phyloP scores from a whole-genome alignment of 2,797 vertebrate genomes.

The Sebastiscus tertius region DNA sequence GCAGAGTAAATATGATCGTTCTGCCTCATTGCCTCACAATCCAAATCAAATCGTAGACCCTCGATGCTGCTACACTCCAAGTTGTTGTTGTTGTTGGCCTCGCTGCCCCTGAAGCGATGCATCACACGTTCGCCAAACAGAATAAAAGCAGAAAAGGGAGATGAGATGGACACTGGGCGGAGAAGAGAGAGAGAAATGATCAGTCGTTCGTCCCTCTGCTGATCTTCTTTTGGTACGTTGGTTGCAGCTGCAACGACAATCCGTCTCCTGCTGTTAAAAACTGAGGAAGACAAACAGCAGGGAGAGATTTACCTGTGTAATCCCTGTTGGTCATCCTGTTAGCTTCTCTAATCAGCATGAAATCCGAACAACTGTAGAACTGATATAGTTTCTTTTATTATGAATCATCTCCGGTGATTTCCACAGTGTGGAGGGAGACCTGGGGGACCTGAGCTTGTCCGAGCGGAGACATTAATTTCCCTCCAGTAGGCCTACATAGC shows the following conservation, averaged over 20 bases:
- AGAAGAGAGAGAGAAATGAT: neutral
- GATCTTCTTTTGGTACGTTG: constrained; percentile 30
- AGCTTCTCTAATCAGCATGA: constrained; percentile 12
- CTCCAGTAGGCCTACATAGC: constrained; percentile 18
- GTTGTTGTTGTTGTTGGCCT: constrained; percentile 4
- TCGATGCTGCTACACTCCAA: constrained; percentile 29
- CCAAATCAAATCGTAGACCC: constrained; percentile 44
- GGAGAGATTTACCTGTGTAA: constrained; percentile 17
- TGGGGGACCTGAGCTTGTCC: constrained; percentile 39
- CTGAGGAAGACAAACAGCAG: constrained; percentile 15
- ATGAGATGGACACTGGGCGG: neutral
- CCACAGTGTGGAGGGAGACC: constrained; percentile 27
- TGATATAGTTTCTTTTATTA: constrained; percentile 14
- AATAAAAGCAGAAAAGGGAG: neutral
- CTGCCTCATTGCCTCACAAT: constrained; percentile 49
- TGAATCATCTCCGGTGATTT: constrained; percentile 25
- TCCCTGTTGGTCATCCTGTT: neutral
- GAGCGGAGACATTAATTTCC: constrained; percentile 43
- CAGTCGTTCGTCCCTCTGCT: constrained; percentile 9
- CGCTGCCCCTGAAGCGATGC: neutral
- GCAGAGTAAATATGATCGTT: constrained; percentile 54
- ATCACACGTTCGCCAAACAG: neutral
- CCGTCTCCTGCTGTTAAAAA: constrained; percentile 11
- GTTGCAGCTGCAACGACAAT: constrained; percentile 19
- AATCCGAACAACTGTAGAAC: constrained; percentile 13